Evolutionary conservation across 1,140 invertebrate genomes (phyloP).

Genomic region (Drosophila erecta): DNA sequence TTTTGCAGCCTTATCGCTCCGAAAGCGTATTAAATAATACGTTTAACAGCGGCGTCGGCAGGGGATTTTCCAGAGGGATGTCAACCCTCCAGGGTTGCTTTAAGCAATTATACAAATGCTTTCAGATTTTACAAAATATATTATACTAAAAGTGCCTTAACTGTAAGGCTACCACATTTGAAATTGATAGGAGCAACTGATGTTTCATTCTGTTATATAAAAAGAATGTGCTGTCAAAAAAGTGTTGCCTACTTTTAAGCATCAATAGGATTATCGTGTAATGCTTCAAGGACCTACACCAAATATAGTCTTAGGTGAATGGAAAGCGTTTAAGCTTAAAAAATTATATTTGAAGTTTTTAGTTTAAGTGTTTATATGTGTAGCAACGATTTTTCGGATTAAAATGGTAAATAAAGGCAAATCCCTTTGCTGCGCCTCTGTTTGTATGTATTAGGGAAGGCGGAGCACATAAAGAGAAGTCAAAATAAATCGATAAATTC

Average conservation of each 20-base stretch:
- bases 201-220: not conserved
- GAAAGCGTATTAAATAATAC: constrained; percentile 70
- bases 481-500: constrained; percentile 82
- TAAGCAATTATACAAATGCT: not conserved
- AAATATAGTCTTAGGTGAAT: not conserved
- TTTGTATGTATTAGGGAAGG: constrained; percentile 50
- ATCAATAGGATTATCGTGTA: no score
- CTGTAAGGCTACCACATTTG: not conserved
- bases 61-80: not conserved
- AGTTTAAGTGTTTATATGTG: no score
- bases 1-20: constrained; percentile 50
- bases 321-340: no score
- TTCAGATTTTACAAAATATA: not conserved
- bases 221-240: not conserved
- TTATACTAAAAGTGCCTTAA: no score
- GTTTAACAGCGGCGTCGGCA: constrained; percentile 2
- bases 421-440: constrained; percentile 9
- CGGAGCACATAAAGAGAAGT: constrained; percentile 66
- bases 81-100: not conserved
- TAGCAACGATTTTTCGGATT: not conserved
- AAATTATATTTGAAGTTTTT: no score
- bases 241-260: not conserved
- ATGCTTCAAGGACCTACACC: not conserved
- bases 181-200: not conserved
- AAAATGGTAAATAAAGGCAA: not conserved